Evolutionary conservation across 1,140 invertebrate species (phyloP).

Genomic region (Drusus annulatus): DNA sequence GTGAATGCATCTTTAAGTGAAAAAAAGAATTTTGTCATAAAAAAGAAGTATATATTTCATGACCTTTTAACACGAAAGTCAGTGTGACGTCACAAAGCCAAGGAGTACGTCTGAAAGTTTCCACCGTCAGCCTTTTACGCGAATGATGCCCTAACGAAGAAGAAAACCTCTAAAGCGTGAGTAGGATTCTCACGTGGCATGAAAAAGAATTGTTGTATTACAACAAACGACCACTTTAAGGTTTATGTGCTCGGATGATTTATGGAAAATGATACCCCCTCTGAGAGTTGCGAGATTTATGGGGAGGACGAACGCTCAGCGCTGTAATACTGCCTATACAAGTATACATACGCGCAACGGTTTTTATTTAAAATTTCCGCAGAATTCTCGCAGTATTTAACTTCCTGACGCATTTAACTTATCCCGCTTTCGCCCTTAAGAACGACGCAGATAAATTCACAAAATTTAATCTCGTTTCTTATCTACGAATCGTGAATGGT

Average conservation of each 20-base stretch:
- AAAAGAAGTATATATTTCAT: neutral
- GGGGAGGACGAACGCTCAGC: conserved; percentile 16
- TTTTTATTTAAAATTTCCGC: conserved; percentile 2
- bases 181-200: conserved; percentile 19
- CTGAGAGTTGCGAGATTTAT: conserved; percentile 35
- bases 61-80: neutral
- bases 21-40: too few relatives aligned
- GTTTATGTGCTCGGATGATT: conserved; percentile 38
- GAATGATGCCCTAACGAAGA: conserved; percentile 4
- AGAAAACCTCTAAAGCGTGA: conserved; percentile 7
- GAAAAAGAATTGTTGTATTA: conserved; percentile 36
- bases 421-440: too few relatives aligned
- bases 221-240: conserved; percentile 42
- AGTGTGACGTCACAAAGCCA: neutral
- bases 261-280: conserved; percentile 38
- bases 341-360: neutral
- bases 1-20: too few relatives aligned
- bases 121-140: neutral
- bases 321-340: neutral
- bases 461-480: too few relatives aligned
- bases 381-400: neutral
- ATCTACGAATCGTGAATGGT: too few relatives aligned
- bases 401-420: too few relatives aligned
- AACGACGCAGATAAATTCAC: too few relatives aligned
- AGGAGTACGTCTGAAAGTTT: neutral